A percentile compares a stretch with the other conserved stretches of the same genome.
Evolutionary conservation across 2,888 invertebrate genomes (phyloP).

Genomic region (Hypercompe scribonia): DNA sequence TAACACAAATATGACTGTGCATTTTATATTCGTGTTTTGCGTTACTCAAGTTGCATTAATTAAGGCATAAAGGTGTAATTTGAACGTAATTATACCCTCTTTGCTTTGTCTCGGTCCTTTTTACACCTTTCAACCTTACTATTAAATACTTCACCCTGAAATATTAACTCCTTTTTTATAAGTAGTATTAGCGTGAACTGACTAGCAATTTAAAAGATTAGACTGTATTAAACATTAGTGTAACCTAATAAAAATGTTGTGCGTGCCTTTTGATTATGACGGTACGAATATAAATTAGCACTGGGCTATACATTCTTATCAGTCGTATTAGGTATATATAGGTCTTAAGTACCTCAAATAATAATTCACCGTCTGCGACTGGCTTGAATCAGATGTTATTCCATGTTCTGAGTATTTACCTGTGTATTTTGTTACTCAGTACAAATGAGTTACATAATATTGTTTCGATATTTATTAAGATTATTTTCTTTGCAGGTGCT

Average conservation of each 20-base stretch:
- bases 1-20: neutral
- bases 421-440: neutral
- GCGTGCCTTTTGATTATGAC: too few relatives aligned
- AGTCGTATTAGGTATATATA: too few relatives aligned
- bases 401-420: neutral
- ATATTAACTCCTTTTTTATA: neutral
- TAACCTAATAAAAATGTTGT: too few relatives aligned
- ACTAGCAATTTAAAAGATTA: neutral
- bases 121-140: neutral
- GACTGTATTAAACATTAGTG: neutral
- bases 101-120: neutral
- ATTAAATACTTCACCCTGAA: neutral
- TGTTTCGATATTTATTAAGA: neutral
- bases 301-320: too few relatives aligned
- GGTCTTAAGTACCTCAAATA: too few relatives aligned
- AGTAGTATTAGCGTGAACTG: neutral
- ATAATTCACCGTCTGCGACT: too few relatives aligned
- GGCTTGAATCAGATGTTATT: neutral
- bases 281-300: too few relatives aligned
- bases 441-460: neutral
- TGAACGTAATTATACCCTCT: neutral
- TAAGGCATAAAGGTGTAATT: neutral
- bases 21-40: neutral
- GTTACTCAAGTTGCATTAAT: neutral
- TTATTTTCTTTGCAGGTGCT: slow-evolving; percentile 89